Evolutionary conservation across 2,797 vertebrate species (phyloP).

Genomic region (Labroides dimidiatus): DNA sequence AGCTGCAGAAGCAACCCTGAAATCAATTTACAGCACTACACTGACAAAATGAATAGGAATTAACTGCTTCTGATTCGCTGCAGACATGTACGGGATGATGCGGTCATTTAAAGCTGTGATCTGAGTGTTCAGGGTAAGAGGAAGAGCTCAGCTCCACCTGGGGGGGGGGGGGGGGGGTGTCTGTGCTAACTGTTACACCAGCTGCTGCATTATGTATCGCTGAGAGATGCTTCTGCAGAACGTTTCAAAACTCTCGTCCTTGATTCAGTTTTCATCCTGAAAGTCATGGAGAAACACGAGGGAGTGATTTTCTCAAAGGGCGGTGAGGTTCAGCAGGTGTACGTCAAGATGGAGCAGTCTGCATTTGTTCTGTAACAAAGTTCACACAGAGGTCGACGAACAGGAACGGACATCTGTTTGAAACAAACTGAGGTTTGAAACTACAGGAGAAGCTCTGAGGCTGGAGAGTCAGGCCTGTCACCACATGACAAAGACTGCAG

Average conservation of each 20-base stretch:
- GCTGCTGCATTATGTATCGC: slow-evolving; percentile 57
- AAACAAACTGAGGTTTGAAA: not conserved
- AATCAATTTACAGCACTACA: slow-evolving; percentile 62
- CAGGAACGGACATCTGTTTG: not conserved
- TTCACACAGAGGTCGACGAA: not conserved
- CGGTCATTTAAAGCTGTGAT: slow-evolving; percentile 26
- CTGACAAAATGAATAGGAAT: slow-evolving; percentile 31
- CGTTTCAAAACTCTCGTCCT: slow-evolving; percentile 47
- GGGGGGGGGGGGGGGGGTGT: slow-evolving; percentile 13
- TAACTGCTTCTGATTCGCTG: slow-evolving; percentile 23
- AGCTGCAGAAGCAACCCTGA: slow-evolving; percentile 51
- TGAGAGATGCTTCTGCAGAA: slow-evolving; percentile 40
- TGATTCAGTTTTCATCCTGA: slow-evolving; percentile 45
- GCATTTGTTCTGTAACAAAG: not conserved
- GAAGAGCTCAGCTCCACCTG: slow-evolving; percentile 9
- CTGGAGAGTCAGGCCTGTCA: too few relatives aligned
- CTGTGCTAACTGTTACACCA: slow-evolving; percentile 35
- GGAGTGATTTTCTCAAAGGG: not conserved
- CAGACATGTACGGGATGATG: slow-evolving; percentile 18
- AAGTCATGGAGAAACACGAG: slow-evolving; percentile 10
- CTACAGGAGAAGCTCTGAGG: too few relatives aligned
- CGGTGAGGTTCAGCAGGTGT: not conserved
- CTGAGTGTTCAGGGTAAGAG: slow-evolving; percentile 18
- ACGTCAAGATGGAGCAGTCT: too few relatives aligned
- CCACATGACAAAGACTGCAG: too few relatives aligned